Conservation (phyloP, 2,797 vertebrate genomes). For the Selene dorsalis region DNA sequence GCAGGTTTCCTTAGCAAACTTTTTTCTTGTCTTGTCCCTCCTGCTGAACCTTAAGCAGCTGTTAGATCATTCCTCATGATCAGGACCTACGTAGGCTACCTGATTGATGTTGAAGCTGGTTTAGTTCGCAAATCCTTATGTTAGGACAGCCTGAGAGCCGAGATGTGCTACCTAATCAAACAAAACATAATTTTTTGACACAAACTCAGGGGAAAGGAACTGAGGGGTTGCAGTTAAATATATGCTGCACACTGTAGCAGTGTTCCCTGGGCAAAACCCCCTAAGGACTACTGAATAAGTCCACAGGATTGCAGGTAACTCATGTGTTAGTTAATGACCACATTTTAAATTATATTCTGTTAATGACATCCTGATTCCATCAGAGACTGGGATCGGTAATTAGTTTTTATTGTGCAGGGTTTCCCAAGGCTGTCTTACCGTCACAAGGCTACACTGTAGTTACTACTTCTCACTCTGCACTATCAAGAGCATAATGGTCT, state of each 20-base stretch:
- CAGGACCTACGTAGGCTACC: too few relatives aligned
- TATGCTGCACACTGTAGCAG: not conserved
- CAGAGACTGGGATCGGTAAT: not conserved
- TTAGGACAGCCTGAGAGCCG: not conserved
- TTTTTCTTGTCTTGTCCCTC: too few relatives aligned
- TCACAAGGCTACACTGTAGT: not conserved
- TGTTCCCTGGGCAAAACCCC: not conserved
- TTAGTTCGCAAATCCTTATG: not conserved
- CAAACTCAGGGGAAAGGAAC: not conserved
- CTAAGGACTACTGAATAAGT: too few relatives aligned
- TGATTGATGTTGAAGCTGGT: not conserved
- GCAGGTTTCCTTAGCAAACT: too few relatives aligned
- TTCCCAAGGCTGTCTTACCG: not conserved
- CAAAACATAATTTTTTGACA: not conserved
- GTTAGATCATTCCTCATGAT: too few relatives aligned
- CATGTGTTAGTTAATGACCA: not conserved
- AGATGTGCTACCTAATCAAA: not conserved
- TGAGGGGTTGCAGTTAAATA: too few relatives aligned
- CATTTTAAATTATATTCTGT: not conserved
- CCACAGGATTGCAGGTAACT: too few relatives aligned
- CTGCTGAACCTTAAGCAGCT: too few relatives aligned
- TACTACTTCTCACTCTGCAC: not conserved
- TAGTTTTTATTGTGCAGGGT: not conserved
- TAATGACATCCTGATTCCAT: not conserved
- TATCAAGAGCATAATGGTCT: not conserved